Percentiles rank a stretch among this genome's conserved stretches.
These are phyloP conservation scores for Gyrodactylus bullatarudis DNA, from an alignment of 1,140 invertebrate species.

Conservation along the genomic window DNA sequence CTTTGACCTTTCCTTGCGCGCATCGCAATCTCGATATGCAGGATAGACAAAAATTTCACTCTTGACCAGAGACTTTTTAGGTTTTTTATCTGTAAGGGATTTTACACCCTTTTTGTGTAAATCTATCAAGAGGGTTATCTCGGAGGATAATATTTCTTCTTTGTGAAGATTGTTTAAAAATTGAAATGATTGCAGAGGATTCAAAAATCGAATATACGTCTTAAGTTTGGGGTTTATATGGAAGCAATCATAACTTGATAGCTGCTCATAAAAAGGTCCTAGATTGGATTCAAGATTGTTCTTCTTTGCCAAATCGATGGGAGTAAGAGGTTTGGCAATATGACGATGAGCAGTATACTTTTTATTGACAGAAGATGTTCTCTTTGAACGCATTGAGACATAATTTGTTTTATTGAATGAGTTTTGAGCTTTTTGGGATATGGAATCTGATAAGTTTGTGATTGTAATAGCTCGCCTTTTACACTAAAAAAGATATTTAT, in stretches of 20 bases:
- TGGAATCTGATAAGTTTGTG: neutral
- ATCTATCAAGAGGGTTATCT: neutral
- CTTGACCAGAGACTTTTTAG: neutral
- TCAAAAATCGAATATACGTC: neutral
- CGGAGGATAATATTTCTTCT: neutral
- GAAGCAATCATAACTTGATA: neutral
- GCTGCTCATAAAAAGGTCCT: neutral
- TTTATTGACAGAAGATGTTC: neutral
- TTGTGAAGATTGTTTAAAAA: neutral
- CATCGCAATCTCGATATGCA: too few species aligned
- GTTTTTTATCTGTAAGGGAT: neutral
- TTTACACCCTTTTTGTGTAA: neutral
- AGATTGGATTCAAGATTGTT: neutral
- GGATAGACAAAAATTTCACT: neutral
- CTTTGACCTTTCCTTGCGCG: too few species aligned
- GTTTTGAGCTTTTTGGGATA: too few species aligned
- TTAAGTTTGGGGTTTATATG: neutral
- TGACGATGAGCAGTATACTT: neutral
- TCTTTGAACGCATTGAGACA: neutral
- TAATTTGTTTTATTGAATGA: neutral
- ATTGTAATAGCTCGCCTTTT: neutral
- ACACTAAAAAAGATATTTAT: too few species aligned
- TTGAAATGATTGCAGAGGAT: neutral
- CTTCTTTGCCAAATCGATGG: neutral
- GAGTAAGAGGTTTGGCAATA: neutral